These are phyloP conservation scores for Scotopteryx bipunctaria DNA, from an alignment of 2,888 invertebrate genomes.

Conservation along the genomic window DNA sequence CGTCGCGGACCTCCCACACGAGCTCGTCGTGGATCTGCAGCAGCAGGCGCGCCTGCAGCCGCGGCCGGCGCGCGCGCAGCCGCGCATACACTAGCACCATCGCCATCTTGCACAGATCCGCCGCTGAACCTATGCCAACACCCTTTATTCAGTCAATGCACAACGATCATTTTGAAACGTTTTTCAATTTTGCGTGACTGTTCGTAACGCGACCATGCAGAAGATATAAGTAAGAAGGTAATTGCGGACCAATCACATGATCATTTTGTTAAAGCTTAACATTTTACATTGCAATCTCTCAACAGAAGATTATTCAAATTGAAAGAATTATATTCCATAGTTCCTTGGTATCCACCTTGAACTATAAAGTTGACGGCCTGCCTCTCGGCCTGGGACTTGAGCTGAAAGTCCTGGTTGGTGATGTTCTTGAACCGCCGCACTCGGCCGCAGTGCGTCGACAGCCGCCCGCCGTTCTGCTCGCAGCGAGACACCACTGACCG, in stretches of 20 bases:
- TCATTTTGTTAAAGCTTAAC: too few species aligned
- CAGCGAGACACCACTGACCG: conserved; percentile 53
- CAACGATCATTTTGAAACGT: too few species aligned
- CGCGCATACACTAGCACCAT: conserved; percentile 56
- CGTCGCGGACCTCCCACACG: conserved; percentile 68
- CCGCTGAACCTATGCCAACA: conserved; percentile 75
- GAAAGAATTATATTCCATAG: too few species aligned
- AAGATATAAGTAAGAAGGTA: too few species aligned
- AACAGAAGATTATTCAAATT: too few species aligned
- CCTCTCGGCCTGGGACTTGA: conserved; percentile 61
- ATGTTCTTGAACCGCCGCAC: conserved; percentile 50
- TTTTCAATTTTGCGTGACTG: too few species aligned
- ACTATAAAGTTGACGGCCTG: conserved; percentile 78
- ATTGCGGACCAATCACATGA: too few species aligned
- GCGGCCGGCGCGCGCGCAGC: conserved; percentile 40
- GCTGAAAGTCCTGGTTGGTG: conserved; percentile 44
- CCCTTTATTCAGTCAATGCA: too few species aligned
- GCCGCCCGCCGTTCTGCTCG: conserved; percentile 46
- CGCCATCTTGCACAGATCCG: conserved; percentile 77
- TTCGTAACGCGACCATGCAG: too few species aligned
- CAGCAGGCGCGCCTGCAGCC: conserved; percentile 53
- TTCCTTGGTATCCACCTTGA: too few species aligned
- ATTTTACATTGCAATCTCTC: too few species aligned
- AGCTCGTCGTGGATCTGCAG: conserved; percentile 82
- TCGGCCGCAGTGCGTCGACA: conserved; percentile 62